A percentile compares a stretch with the other conserved stretches of the same genome.
These are phyloP conservation scores for Nematopogon swammerdamellus DNA, from an alignment of 2,888 invertebrate genomes.

Conservation along the genomic window DNA sequence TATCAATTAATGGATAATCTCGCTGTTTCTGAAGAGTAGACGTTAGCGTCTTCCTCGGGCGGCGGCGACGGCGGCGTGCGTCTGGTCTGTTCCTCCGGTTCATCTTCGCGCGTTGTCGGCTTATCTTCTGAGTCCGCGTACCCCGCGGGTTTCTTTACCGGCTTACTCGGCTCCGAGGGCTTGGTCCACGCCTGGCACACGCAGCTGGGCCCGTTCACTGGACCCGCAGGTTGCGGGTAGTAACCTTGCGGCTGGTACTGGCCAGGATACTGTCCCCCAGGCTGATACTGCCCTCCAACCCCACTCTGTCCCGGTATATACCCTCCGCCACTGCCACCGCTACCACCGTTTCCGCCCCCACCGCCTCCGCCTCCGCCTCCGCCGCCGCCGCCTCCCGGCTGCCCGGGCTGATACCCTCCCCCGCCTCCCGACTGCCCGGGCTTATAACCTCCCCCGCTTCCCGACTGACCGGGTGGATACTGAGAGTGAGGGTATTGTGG, in stretches of 20 bases:
- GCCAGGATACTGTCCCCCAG: neutral
- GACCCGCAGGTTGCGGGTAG: conserved; percentile 9
- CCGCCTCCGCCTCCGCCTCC: conserved; percentile 19
- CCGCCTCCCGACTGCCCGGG: neutral
- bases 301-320: neutral
- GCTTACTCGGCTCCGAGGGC: conserved; percentile 13
- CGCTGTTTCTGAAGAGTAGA: too few relatives aligned
- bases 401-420: neutral
- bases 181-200: conserved; percentile 46
- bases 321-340: neutral
- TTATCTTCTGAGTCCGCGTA: neutral
- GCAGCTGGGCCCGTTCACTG: conserved; percentile 32
- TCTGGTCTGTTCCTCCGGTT: too few relatives aligned
- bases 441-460: neutral
- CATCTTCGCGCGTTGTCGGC: too few relatives aligned
- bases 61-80: too few relatives aligned
- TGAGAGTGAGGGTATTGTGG: conserved; percentile 8
- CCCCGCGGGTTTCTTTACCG: neutral
- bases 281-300: neutral
- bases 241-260: neutral
- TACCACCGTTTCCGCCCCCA: neutral
- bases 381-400: conserved; percentile 8
- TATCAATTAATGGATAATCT: too few relatives aligned
- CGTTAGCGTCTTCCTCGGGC: too few relatives aligned
- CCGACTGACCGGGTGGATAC: conserved; percentile 1